phyloP scores from a whole-genome alignment of 2,113 vertebrate genomes.

The Heloderma charlesbogerti region DNA sequence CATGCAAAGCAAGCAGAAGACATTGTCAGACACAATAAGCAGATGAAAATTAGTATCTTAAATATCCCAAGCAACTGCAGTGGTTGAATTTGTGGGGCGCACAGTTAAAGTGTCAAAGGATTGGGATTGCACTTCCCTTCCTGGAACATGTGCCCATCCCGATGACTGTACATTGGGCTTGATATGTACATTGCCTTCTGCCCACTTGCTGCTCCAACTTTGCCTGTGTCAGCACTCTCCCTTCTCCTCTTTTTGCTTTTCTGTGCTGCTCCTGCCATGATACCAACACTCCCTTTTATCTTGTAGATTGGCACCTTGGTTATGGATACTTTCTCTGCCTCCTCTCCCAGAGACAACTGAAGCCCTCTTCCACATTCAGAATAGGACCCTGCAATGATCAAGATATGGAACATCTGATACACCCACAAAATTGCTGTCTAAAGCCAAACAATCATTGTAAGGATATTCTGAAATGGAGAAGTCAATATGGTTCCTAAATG shows the following conservation, averaged over 20 bases:
- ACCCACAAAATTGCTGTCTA: neutral
- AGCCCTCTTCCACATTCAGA: neutral
- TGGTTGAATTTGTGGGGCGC: neutral
- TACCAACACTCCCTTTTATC: neutral
- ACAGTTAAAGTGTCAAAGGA: neutral
- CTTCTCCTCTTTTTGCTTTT: neutral
- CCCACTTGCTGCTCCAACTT: too few relatives aligned
- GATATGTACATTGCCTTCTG: neutral
- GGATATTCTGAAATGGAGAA: neutral
- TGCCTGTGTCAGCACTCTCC: too few relatives aligned
- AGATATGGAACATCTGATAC: neutral
- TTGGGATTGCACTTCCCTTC: neutral
- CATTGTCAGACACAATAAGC: slow-evolving; percentile 45
- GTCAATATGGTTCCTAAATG: neutral
- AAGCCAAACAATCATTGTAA: neutral
- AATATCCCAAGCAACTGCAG: neutral
- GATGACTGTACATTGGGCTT: neutral
- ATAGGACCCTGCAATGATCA: neutral
- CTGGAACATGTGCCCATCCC: neutral
- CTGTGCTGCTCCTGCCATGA: too few relatives aligned
- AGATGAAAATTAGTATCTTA: slow-evolving; percentile 46
- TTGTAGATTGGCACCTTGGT: neutral
- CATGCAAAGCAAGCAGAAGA: slow-evolving; percentile 18
- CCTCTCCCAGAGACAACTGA: neutral
- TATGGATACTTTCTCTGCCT: neutral